Base-by-base conservation (phyloP, 2,113 vertebrate species). In the Sinosuthora webbiana region DNA sequence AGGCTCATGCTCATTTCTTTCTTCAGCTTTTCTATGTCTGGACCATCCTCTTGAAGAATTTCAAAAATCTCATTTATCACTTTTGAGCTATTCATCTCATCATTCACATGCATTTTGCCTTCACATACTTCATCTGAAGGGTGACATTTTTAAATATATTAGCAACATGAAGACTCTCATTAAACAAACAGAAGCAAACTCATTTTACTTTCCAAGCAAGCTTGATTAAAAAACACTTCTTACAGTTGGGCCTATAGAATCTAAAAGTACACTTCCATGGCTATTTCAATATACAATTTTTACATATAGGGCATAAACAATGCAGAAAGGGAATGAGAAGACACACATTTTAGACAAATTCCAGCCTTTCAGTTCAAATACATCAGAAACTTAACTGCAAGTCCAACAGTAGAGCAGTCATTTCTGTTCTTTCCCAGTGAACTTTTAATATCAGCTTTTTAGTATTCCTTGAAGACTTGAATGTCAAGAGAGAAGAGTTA, bases 41-140 rank as follows among this genome's bases (percentile, higher is more conserved):
- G 87, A 42, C 98, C 98, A 39, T 98, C 97, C 35, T 98, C 98
- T 90, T 99, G 95, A 93, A 99, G 97, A 68, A 98, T 97, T 37
- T 98, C 98, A 94, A 99, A 99, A 62, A 99, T 98, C 63, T 98
- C 98, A 53, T 97, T 99, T 95, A 99, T 99, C 20, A 99, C 98
- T 35, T 98, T 98, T 5, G 99, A 99, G 97, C 98, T 99, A 81
- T 99, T 98, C 55, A 98, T 98, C 24, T 98, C 97, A 0, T 96
- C 96, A 83, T 97, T 97, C 81, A 98, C 98, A 12, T 39, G 98
- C 96, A 97, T 97, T 95, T 99, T 98, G 0, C 75, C 89, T 95
- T 99, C 98, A 4, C 16, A 74, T 27, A 90, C 84, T 78, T 97
- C 95, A 95, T 92, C 98, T 98, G 91, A 81, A 97, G 84, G 60